These are phyloP conservation scores for Gryllus bimaculatus DNA, from an alignment of 1,140 invertebrate genomes.

Conservation along the genomic window DNA sequence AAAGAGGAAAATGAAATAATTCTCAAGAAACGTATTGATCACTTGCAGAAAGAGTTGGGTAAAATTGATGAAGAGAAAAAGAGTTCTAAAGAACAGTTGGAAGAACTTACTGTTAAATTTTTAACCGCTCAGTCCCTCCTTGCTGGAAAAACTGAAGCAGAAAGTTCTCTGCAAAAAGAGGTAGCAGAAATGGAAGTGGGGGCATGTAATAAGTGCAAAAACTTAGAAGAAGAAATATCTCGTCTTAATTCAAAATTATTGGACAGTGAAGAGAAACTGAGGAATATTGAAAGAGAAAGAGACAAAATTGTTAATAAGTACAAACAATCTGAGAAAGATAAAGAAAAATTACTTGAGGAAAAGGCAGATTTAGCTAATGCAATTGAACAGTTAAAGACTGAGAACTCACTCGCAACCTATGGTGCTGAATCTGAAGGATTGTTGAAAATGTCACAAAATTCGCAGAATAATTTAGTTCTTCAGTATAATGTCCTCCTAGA, in stretches of 20 bases:
- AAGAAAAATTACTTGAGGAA: neutral
- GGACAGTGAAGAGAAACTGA: neutral
- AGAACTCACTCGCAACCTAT: neutral
- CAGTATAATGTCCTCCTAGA: too few species aligned
- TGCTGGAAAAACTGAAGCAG: neutral
- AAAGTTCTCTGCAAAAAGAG: neutral
- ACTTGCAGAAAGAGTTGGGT: neutral
- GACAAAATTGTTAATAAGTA: neutral
- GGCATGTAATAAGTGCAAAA: neutral
- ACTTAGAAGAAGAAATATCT: neutral
- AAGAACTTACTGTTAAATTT: neutral
- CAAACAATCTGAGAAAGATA: neutral
- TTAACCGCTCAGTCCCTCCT: neutral
- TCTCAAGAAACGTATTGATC: neutral
- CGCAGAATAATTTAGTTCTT: too few species aligned
- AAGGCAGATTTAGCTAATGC: neutral
- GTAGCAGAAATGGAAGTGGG: neutral
- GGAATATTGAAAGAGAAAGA: neutral
- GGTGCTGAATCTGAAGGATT: too few species aligned
- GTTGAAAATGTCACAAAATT: too few species aligned
- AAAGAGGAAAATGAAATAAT: neutral
- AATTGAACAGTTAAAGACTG: neutral
- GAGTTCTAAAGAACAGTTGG: neutral
- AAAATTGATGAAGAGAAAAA: neutral
- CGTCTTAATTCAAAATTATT: neutral